Conservation (phyloP, 2,797 vertebrate genomes). For the Cynodonichthys magdalenae region DNA sequence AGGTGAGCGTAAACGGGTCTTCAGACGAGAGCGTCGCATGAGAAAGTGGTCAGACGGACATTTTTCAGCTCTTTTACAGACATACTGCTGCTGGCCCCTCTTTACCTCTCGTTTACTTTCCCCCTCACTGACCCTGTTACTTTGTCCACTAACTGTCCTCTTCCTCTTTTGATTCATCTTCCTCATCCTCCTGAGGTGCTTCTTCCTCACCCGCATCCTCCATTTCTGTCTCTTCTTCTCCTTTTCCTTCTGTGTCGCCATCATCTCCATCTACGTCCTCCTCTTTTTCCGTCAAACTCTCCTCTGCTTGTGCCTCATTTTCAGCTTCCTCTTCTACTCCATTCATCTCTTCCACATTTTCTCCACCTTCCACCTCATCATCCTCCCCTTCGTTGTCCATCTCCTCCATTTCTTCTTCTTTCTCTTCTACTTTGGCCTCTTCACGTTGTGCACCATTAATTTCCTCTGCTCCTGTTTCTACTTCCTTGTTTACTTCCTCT, state of each 20-base stretch:
- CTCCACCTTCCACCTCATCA: neutral
- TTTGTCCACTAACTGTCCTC: slow-evolving; percentile 60
- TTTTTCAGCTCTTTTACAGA: slow-evolving; percentile 21
- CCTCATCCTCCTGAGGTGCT: slow-evolving; percentile 14
- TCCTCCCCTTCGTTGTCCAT: neutral
- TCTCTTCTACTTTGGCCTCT: neutral
- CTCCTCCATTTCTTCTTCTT: neutral
- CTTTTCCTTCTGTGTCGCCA: neutral
- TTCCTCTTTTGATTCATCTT: slow-evolving; percentile 23
- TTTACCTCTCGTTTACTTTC: slow-evolving; percentile 4
- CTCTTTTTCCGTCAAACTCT: neutral
- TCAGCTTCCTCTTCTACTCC: slow-evolving; percentile 8
- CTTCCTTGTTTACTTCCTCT: slow-evolving; percentile 8
- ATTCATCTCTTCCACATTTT: slow-evolving; percentile 1
- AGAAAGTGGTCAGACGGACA: slow-evolving; percentile 15
- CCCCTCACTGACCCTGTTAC: slow-evolving; percentile 16
- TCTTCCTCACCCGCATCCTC: slow-evolving; percentile 11
- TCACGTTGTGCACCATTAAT: slow-evolving; percentile 5
- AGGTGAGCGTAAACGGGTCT: slow-evolving; percentile 3
- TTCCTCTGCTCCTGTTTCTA: slow-evolving; percentile 2
- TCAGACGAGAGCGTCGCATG: slow-evolving; percentile 20
- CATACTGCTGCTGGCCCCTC: neutral
- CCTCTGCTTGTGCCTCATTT: neutral
- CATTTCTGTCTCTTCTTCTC: slow-evolving; percentile 13
- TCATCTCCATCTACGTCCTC: slow-evolving; percentile 8